Evolutionary conservation across 1,140 invertebrate genomes (phyloP).

Genomic region (Procambarus virginalis): DNA sequence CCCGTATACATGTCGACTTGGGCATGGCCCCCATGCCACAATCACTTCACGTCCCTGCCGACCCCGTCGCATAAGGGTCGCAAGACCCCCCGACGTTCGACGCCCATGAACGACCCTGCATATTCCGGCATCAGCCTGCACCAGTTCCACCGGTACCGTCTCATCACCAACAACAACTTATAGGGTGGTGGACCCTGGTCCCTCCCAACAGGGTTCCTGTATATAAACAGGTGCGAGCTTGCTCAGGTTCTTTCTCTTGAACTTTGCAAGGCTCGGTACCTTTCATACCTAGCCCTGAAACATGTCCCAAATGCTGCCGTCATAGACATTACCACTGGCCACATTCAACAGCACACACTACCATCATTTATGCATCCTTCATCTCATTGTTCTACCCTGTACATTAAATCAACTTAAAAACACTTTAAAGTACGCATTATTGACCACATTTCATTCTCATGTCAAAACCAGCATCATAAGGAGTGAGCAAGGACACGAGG

Average conservation of each 20-base stretch:
- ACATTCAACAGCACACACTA: neutral
- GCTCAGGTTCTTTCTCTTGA: conserved; percentile 4
- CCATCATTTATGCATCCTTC: neutral
- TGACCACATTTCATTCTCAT: neutral
- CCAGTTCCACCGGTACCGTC: conserved; percentile 40
- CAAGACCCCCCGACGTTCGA: conserved; percentile 23
- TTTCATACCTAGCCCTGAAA: neutral
- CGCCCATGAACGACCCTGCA: conserved; percentile 34
- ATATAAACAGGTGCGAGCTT: neutral
- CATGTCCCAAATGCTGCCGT: neutral
- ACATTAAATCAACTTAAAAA: neutral
- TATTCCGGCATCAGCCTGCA: conserved; percentile 24
- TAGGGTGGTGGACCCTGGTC: conserved; percentile 49
- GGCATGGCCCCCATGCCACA: conserved; percentile 32
- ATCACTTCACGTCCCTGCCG: conserved; percentile 30
- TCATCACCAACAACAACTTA: conserved; percentile 27
- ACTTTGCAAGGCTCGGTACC: neutral
- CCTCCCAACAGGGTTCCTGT: conserved; percentile 19
- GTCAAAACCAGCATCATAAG: neutral
- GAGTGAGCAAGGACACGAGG: neutral
- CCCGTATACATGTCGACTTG: conserved; percentile 35
- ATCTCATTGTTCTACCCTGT: neutral
- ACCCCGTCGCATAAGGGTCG: conserved; percentile 23
- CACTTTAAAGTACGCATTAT: neutral
- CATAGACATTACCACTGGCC: neutral